Evolutionary conservation across 2,797 vertebrate genomes (phyloP).

Genomic region (Neomorphus geoffroyi): DNA sequence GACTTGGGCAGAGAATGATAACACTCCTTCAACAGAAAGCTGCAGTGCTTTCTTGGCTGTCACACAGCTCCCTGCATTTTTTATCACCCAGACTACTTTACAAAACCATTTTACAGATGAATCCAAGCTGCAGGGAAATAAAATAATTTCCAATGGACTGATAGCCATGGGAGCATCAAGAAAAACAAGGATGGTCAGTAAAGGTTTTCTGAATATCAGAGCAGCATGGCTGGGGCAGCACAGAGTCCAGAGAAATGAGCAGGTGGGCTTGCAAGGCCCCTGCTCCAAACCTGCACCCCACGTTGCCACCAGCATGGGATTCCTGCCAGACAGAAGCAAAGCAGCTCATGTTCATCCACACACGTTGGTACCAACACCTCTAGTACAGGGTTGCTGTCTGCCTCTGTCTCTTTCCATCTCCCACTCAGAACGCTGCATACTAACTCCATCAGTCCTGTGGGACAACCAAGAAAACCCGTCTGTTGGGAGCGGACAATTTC

Average conservation of each 20-base stretch:
- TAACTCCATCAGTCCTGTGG: neutral
- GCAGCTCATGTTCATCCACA: rapidly evolving
- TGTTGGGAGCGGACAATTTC: too few relatives aligned
- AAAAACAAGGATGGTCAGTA: rapidly evolving
- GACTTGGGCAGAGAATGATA: neutral
- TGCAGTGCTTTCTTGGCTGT: neutral
- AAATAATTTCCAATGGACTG: neutral
- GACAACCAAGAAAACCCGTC: neutral
- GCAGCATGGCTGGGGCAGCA: neutral
- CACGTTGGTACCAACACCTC: rapidly evolving
- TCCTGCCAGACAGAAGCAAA: neutral
- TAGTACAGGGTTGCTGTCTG: neutral
- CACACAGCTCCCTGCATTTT: neutral
- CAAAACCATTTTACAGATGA: neutral
- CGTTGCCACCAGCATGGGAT: rapidly evolving
- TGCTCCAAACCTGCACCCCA: neutral
- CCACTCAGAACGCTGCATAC: rapidly evolving
- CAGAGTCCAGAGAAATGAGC: rapidly evolving
- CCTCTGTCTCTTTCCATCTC: neutral
- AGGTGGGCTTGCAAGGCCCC: neutral
- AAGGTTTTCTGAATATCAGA: neutral
- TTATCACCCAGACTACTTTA: neutral
- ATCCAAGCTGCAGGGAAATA: neutral
- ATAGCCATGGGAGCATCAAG: neutral
- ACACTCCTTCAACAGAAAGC: neutral